Base-by-base conservation (phyloP, 92 coral and sea anemone species). In the Metridium senile region DNA sequence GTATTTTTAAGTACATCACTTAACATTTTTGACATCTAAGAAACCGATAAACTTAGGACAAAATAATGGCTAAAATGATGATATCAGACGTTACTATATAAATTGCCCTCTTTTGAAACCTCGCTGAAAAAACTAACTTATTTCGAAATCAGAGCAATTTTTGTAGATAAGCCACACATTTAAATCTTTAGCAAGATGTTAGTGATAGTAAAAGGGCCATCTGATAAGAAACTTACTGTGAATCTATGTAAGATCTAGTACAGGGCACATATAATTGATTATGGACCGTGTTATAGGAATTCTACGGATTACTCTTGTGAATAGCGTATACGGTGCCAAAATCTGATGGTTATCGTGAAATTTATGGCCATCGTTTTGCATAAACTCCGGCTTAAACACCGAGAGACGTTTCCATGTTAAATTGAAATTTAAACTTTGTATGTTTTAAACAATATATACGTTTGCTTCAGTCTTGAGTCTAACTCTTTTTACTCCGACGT, bases 1-100 rank as follows among this genome's bases (percentile, higher is more conserved):
- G 76, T 54, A 58, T 51, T 58, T 52, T 26, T 54, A 20, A 71
- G 76, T 71, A 71, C 76, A 71, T 71, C 76, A 71, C 76, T 73
- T 73, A 73, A 33, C 78, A 58, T 73, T 6, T n/a, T 18, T 58
- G 78, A 58, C 78, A 73, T 57, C 33, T 34, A 6, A 32, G 68
- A 47, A 52, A 22, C 23, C 30, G 78, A 73, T 73, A 73, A 73
- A 73, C 53, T 47, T 17, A 1, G 23, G 25, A 72, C 47, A 52
- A 72, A 71, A 72, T 19, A 26, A 52, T 39, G 62, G n/a, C 53
- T 49, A 49, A 70, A 34, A 45, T 19, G 75, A 13, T 70, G 2
- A 54, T 54, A 39, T 39, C 49, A 39, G 2, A 54, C 17, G 2
- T 54, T 54, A 3, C 21, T 19, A 54, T 9, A 54, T 20, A 3